Percentiles rank a stretch among this genome's conserved stretches.
Conservation (phyloP, 1,140 invertebrate species). For the Bombus sibiricus region DNA sequence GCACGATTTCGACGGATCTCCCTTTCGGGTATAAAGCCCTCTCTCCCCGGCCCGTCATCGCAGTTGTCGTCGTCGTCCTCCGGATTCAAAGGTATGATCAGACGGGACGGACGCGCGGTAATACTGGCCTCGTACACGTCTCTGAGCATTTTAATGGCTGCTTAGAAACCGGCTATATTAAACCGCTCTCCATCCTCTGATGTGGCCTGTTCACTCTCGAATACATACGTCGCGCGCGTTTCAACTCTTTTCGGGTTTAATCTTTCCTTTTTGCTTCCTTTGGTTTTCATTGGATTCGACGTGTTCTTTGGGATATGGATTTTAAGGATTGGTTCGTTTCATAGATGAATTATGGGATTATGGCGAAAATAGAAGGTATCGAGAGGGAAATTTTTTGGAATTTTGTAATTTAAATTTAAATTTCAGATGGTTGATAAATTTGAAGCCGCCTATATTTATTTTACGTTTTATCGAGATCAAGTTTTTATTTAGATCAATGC, state of each 20-base stretch:
- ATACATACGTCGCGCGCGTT: neutral
- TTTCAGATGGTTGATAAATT: too few species aligned
- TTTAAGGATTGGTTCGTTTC: neutral
- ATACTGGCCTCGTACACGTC: conserved; percentile 19
- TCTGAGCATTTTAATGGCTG: conserved; percentile 45
- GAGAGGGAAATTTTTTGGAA: too few species aligned
- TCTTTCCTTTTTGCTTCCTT: neutral
- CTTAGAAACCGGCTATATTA: conserved; percentile 36
- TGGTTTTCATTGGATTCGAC: neutral
- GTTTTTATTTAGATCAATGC: too few species aligned
- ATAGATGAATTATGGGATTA: neutral
- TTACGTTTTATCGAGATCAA: too few species aligned
- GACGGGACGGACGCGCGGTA: conserved; percentile 20
- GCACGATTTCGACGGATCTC: conserved; percentile 47
- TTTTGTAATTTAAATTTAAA: too few species aligned
- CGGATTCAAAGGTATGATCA: conserved; percentile 46
- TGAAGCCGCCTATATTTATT: too few species aligned
- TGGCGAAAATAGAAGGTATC: too few species aligned
- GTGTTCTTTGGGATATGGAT: neutral
- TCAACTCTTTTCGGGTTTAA: neutral
- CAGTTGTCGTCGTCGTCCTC: neutral
- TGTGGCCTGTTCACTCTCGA: neutral
- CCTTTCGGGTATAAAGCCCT: conserved; percentile 36
- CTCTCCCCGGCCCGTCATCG: neutral
- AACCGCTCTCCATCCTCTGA: conserved; percentile 15